Evolutionary conservation across 2,113 vertebrate genomes (phyloP).

Genomic region (Enhydra lutris): DNA sequence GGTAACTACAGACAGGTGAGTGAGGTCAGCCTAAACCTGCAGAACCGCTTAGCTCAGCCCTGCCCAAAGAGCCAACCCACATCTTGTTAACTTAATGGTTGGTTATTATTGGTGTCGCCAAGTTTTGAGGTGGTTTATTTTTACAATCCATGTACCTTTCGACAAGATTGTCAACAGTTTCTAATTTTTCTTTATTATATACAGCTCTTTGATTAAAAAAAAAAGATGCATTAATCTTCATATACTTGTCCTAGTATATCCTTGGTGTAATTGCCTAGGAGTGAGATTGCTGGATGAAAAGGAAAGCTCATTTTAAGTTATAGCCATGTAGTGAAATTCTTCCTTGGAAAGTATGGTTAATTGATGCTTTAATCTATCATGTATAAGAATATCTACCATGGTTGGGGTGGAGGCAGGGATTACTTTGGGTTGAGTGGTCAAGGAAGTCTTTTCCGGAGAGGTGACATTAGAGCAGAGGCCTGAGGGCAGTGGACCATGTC

Average conservation of each 20-base stretch:
- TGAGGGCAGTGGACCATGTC: not conserved
- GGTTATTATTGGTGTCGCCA: not conserved
- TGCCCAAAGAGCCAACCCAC: not conserved
- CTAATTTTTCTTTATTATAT: conserved; percentile 14
- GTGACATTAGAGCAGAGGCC: not conserved
- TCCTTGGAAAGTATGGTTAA: not conserved
- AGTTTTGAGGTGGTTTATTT: not conserved
- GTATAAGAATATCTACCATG: not conserved
- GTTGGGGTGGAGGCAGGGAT: not conserved
- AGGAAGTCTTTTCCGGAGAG: not conserved
- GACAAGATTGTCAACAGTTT: not conserved
- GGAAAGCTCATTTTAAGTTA: not conserved
- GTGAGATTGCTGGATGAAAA: not conserved
- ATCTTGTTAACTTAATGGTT: not conserved
- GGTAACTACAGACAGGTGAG: not conserved
- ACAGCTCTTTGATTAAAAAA: not conserved
- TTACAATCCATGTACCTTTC: not conserved
- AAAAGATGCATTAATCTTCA: not conserved
- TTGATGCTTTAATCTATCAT: not conserved
- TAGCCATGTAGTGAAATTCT: not conserved
- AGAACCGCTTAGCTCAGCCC: not conserved
- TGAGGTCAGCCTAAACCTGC: not conserved
- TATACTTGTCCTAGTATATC: not conserved
- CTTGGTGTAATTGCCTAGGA: not conserved
- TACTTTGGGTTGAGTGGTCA: not conserved